These are phyloP conservation scores for Formica exsecta DNA, from an alignment of 1,140 invertebrate genomes.

Conservation along the genomic window DNA sequence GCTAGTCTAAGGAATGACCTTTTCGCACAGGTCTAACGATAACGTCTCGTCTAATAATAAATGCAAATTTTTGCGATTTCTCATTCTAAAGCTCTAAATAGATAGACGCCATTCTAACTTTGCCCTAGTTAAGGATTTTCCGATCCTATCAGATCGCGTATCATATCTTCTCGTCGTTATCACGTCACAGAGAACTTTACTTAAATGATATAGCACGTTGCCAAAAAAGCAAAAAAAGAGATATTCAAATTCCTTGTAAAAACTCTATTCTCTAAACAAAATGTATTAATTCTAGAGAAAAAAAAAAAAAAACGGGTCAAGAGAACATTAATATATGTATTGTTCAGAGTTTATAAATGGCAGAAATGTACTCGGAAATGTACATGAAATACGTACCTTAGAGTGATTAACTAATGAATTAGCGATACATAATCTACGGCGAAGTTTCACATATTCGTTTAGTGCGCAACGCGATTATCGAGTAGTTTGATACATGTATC, in stretches of 20 bases:
- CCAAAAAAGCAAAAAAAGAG: neutral
- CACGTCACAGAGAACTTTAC: neutral
- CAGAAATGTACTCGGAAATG: neutral
- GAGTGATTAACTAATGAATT: slow-evolving; percentile 30
- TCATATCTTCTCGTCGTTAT: slow-evolving; percentile 30
- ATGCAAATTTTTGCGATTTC: slow-evolving; percentile 13
- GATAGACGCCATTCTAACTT: slow-evolving; percentile 19
- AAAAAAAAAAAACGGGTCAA: neutral
- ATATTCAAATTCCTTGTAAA: neutral
- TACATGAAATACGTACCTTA: slow-evolving; percentile 29
- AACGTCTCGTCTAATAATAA: neutral
- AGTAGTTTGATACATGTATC: slow-evolving; percentile 44
- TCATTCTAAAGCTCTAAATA: slow-evolving; percentile 36
- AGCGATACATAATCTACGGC: neutral
- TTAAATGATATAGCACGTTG: neutral
- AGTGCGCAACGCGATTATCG: neutral
- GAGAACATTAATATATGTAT: neutral
- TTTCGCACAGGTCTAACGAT: slow-evolving; percentile 8
- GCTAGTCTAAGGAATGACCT: slow-evolving; percentile 32
- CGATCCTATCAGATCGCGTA: slow-evolving; percentile 33
- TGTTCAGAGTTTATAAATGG: neutral
- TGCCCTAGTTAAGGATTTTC: neutral
- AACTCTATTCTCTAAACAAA: slow-evolving; percentile 4
- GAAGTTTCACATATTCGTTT: slow-evolving; percentile 11
- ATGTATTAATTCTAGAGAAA: slow-evolving; percentile 12